Evolutionary conservation across 2,113 vertebrate genomes (phyloP), one percentile per base, ranked within the genome.

Genomic region (Lagopus leucura): DNA sequence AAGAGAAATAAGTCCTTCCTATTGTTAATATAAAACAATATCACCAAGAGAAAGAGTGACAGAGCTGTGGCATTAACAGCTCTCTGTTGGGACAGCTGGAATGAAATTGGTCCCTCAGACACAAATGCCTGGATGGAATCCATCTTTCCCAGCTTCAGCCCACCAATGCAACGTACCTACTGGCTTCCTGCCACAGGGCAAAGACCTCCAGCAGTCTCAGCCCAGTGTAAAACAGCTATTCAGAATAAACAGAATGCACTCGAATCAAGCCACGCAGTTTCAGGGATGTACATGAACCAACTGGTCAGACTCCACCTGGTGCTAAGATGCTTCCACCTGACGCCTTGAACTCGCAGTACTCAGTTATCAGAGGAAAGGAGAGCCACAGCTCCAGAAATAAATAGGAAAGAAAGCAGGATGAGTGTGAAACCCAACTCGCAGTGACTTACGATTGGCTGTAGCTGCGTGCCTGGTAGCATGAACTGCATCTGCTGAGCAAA

Each of bases 401-500:
- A 25, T 12, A 38, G 42, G 7, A n/a, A 70, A 65, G 77, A n/a
- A 32, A 4, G 0, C 1, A 1, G 50, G 40, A 85, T 38, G 69
- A 34, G 38, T 0, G 2, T 2, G 73, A 65, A 54, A 3, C 20
- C 58, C 12, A 0, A 3, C 3, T 28, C 4, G 3, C 32, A 19
- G 69, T 45, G 10, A 98, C 99, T 99, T 97, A 99, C 99, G 89
- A 99, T 98, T 21, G 99, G 98, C 97, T 99, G 98, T 96, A 99
- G 97, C 84, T 99, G 99, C 27, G 98, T 95, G 89, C 99, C 99
- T 1, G 99, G 99, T 54, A 99, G 97, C 98, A 99, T 99, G 96
- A 99, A 98, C 97, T 99, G 99, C 99, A 99, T 99, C 94, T 99
- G 99, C 97, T 99, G 99, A 95, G 99, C 98, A 92, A 99, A 98